Conservation (phyloP, 1,140 invertebrate species). For the Brachionus paranguensis region DNA sequence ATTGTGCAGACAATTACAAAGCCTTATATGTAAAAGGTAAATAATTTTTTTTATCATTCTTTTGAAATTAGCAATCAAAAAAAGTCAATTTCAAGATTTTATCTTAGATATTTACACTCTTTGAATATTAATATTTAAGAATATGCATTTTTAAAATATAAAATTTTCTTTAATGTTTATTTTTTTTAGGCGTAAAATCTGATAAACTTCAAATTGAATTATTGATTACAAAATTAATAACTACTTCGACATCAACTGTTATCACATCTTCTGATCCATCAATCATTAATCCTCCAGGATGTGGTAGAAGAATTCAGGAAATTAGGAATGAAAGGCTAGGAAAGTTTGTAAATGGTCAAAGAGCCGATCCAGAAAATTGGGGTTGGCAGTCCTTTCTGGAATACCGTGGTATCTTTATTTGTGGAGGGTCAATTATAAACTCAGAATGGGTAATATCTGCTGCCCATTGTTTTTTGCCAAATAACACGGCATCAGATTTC, state of each 20-base stretch:
- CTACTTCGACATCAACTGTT: not conserved
- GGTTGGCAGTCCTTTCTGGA: constrained; percentile 14
- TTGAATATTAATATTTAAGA: too few relatives aligned
- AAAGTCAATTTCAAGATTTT: too few relatives aligned
- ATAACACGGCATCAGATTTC: not conserved
- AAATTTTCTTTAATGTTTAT: too few relatives aligned
- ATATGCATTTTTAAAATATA: too few relatives aligned
- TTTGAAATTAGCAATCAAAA: too few relatives aligned
- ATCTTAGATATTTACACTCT: too few relatives aligned
- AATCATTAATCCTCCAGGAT: not conserved
- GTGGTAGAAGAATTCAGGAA: constrained; percentile 3
- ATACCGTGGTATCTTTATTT: not conserved
- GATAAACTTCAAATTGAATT: not conserved
- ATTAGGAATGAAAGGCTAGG: not conserved
- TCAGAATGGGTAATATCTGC: constrained; percentile 64
- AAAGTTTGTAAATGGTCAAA: constrained; percentile 1
- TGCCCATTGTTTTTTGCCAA: constrained; percentile 60
- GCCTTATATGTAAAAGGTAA: not conserved
- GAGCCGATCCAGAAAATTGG: constrained; percentile 27
- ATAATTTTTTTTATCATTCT: too few relatives aligned
- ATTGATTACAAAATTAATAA: not conserved
- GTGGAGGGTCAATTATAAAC: constrained; percentile 60
- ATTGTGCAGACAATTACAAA: not conserved
- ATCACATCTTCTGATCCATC: not conserved
- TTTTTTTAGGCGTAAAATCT: not conserved